Evolutionary conservation across 2,888 invertebrate species (phyloP), one percentile per base, ranked within the genome.

Genomic region (Apotomis capreana): DNA sequence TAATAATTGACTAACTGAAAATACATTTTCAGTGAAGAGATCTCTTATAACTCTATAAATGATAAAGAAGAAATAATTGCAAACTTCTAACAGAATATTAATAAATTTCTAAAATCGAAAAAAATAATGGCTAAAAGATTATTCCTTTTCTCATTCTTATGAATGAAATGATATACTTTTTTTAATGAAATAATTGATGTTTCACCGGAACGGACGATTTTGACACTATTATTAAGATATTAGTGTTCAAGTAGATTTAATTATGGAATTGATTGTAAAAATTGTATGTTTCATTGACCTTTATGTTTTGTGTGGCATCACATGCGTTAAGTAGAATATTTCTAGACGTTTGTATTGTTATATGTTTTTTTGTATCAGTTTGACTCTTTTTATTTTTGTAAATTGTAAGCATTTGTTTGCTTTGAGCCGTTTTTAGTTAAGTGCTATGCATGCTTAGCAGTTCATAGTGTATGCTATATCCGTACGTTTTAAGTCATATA

Each of bases 351-450:
- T 75, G 78, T 78, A 74, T 80, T 78, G 75, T 70, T 76, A 70
- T 76, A 75, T 75, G 40, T 67, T 67, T 67, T 67, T 8, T 58
- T 79, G 76, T 78, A 77, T 77, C 77, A 54, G 76, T 83, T 85
- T 83, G 83, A 83, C 76, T 76, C 78, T 84, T 87, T 88, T 84
- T 26, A 26, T 77, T 84, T 89, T 89, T 93, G 93, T 93, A 91
- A 93, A 92, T 93, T 93, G 93, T 93, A 93, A 93, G 93, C 93
- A 93, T 93, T 92, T 93, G 93, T 91, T 90, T 91, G 93, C 92
- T 92, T 92, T 79, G 85, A 88, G 91, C 89, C 90, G 83, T 80
- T 83, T 84, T 82, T 81, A 82, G 78, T 81, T 88, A 86, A 88
- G 87, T 81, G 90, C 91, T 92, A 90, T 92, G 93, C 93, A 92